A percentile compares a stretch with the other conserved stretches of the same genome.
These are phyloP conservation scores for Dicyrtomina minuta DNA, from an alignment of 2,888 invertebrate genomes.

Conservation along the genomic window DNA sequence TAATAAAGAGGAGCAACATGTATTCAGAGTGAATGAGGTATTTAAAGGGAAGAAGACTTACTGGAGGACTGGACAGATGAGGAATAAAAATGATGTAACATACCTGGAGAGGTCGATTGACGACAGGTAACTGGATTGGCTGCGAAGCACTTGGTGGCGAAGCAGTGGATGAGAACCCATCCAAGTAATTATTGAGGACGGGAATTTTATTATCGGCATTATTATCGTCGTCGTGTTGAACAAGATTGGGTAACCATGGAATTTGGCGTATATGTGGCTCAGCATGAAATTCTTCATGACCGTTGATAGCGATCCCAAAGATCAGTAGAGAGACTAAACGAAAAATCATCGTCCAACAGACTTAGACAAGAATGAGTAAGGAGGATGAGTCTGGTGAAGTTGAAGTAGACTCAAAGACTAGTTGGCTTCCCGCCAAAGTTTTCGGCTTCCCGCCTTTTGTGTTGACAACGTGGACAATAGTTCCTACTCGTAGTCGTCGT, in stretches of 20 bases:
- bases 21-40: not conserved
- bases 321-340: constrained; percentile 35
- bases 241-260: constrained; percentile 29
- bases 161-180: constrained; percentile 11
- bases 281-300: constrained; percentile 34
- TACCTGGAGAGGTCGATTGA: constrained; percentile 47
- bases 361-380: not conserved
- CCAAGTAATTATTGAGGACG: constrained; percentile 32
- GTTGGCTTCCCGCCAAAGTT: constrained; percentile 10
- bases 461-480: too few relatives aligned
- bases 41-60: not conserved
- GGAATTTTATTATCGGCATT: constrained; percentile 40
- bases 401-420: not conserved
- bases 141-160: constrained; percentile 16
- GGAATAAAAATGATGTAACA: not conserved
- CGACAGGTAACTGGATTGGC: constrained; percentile 41
- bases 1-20: not conserved
- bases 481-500: not conserved
- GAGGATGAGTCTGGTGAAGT: not conserved
- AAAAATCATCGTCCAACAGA: constrained; percentile 32
- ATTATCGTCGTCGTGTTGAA: constrained; percentile 35
- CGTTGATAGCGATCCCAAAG: constrained; percentile 33
- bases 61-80: not conserved
- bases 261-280: constrained; percentile 35
- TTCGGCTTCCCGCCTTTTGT: constrained; percentile 4